phyloP scores from a whole-genome alignment of 2,797 vertebrate species.

The Chloroceryle inda region DNA sequence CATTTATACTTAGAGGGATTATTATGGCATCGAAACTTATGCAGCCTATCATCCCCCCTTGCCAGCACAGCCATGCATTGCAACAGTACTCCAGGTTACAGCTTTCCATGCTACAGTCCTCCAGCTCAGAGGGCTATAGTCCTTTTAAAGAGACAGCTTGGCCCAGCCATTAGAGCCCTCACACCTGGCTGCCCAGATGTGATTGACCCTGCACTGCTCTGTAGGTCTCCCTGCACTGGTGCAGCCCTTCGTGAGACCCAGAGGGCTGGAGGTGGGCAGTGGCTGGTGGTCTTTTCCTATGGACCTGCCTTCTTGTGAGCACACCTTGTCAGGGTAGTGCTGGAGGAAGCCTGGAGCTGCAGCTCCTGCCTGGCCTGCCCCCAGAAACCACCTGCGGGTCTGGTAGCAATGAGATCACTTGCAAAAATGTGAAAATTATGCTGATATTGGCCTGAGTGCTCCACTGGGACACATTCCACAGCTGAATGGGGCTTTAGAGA shows the following conservation, averaged over 20 bases:
- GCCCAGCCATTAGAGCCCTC: background rate
- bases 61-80: background rate
- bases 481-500: background rate
- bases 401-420: background rate
- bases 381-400: background rate
- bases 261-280: background rate
- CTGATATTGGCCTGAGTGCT: background rate
- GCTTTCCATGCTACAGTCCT: background rate
- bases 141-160: background rate
- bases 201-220: background rate
- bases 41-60: background rate
- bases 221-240: too few relatives aligned
- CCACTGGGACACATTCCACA: background rate
- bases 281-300: background rate
- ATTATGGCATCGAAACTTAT: rapidly evolving
- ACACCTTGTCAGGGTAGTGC: background rate
- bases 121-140: background rate
- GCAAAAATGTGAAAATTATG: background rate
- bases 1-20: background rate
- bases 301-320: background rate
- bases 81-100: background rate
- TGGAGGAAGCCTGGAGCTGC: background rate
- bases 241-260: background rate
- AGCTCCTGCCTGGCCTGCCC: background rate
- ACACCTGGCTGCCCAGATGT: background rate